A percentile compares a stretch with the other conserved stretches of the same genome.
Conservation (phyloP, 2,888 invertebrate species). For the Leptura quadrifasciata region DNA sequence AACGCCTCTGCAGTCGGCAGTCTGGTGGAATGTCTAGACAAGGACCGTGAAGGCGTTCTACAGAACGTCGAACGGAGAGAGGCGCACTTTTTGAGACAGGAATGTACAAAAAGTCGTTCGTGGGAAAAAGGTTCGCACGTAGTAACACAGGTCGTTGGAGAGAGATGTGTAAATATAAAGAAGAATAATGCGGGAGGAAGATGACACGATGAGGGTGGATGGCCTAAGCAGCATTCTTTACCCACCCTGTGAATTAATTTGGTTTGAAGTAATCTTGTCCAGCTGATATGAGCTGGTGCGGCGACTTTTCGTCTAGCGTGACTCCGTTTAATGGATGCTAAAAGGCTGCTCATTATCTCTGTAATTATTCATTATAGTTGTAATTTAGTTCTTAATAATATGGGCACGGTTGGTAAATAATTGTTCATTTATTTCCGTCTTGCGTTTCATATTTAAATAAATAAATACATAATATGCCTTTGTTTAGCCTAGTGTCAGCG, state of each 20-base stretch:
- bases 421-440: background rate
- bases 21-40: slow-evolving; percentile 70
- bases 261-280: slow-evolving; percentile 56
- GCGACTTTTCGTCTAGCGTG: slow-evolving; percentile 60
- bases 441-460: background rate
- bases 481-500: no score
- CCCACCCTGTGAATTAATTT: slow-evolving; percentile 67
- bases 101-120: slow-evolving; percentile 72
- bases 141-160: slow-evolving; percentile 50
- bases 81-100: slow-evolving; percentile 68
- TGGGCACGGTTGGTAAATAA: background rate
- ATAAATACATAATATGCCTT: no score
- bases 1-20: slow-evolving; percentile 55
- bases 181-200: slow-evolving; percentile 37
- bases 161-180: slow-evolving; percentile 41
- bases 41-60: slow-evolving; percentile 60
- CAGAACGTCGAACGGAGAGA: slow-evolving; percentile 62
- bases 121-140: slow-evolving; percentile 72
- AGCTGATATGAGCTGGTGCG: slow-evolving; percentile 49
- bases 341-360: slow-evolving; percentile 29
- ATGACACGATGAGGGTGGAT: slow-evolving; percentile 55
- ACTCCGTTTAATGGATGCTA: slow-evolving; percentile 41
- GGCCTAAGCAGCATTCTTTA: slow-evolving; percentile 65
- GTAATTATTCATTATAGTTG: slow-evolving; percentile 39
- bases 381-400: slow-evolving; percentile 24